phyloP scores from a whole-genome alignment of 2,797 vertebrate genomes.

The Crypturellus tataupa region DNA sequence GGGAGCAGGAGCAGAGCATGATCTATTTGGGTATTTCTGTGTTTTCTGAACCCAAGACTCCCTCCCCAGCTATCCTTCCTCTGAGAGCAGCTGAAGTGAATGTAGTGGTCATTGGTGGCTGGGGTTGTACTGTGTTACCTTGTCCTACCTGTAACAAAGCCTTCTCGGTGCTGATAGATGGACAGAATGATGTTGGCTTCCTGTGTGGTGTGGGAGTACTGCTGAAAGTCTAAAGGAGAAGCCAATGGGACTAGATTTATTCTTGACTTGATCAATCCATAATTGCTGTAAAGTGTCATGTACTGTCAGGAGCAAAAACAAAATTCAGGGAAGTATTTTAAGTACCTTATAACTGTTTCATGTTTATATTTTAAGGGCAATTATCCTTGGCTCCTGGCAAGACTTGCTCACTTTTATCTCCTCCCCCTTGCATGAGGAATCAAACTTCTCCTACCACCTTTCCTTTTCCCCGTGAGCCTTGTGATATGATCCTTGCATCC shows the following conservation, averaged over 20 bases:
- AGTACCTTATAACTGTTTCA: background rate
- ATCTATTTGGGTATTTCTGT: fast-evolving
- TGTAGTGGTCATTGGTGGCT: too few relatives aligned
- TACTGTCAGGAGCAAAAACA: too few relatives aligned
- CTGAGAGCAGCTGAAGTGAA: background rate
- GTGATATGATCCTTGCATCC: too few relatives aligned
- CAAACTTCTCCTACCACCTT: background rate
- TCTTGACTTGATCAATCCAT: background rate
- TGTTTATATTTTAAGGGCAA: background rate
- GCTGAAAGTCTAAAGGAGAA: background rate
- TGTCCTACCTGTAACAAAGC: background rate
- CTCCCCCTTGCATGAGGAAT: background rate
- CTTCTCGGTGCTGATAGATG: too few relatives aligned
- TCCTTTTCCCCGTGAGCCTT: background rate
- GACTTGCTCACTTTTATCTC: fast-evolving
- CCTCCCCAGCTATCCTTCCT: fast-evolving
- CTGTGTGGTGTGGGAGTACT: background rate
- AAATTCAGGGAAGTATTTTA: background rate
- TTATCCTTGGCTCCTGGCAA: background rate
- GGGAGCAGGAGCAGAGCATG: background rate
- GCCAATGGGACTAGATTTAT: background rate
- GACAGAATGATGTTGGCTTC: background rate
- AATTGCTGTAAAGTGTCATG: background rate
- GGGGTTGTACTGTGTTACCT: background rate
- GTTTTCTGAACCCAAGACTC: background rate